Conservation (phyloP, 2,797 vertebrate species). For the Zalophus californianus region DNA sequence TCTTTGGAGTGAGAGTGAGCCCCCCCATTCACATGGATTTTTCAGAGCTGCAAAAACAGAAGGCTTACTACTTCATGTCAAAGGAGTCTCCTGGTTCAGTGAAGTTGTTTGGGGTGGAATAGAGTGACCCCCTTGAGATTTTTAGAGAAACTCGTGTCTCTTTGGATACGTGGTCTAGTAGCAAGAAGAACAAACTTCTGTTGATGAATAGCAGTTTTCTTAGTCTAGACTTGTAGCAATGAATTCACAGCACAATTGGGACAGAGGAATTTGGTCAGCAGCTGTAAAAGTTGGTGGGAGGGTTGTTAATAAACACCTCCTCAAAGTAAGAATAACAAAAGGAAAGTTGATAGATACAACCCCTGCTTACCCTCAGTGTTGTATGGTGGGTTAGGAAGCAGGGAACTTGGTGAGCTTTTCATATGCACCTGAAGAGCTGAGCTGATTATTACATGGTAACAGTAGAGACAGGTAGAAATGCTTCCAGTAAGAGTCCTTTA, state of each 20-base stretch:
- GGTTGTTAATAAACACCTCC: background rate
- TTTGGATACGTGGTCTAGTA: background rate
- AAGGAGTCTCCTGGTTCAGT: background rate
- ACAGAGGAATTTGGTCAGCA: background rate
- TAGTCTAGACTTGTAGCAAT: background rate
- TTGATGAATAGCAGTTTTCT: constrained; percentile 3
- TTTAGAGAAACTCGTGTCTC: background rate
- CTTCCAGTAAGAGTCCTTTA: background rate
- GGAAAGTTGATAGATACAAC: background rate
- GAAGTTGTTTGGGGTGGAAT: background rate
- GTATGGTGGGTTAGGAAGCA: background rate
- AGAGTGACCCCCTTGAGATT: constrained; percentile 25
- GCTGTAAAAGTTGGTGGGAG: background rate
- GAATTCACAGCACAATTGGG: background rate
- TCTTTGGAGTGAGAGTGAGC: background rate
- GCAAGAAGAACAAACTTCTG: background rate
- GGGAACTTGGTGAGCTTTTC: background rate
- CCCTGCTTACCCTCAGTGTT: background rate
- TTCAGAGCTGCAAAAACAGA: constrained; percentile 17
- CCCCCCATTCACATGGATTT: background rate
- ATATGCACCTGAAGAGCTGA: background rate
- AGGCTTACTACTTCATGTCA: background rate
- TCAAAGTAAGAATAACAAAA: constrained; percentile 16
- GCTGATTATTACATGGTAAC: background rate
- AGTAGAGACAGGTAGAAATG: background rate